Evolutionary conservation across 1,140 invertebrate genomes (phyloP), one percentile per base, ranked within the genome.

Genomic region (Zaprionus kolodkinae): DNA sequence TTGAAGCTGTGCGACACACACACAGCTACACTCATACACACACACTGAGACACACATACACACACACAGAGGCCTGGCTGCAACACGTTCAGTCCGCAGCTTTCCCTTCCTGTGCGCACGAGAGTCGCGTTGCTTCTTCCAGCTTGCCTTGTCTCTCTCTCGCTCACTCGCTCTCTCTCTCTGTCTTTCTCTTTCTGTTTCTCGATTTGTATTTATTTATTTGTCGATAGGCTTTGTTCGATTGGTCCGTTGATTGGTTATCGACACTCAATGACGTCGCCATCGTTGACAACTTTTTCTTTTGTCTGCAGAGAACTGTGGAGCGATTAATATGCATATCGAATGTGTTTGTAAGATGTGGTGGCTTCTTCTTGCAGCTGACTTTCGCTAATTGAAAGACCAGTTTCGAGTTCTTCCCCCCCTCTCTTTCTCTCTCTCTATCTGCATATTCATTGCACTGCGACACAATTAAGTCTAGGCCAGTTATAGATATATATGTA

Each of bases 381-480:
- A 88, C 84, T 88, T 88, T 88, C 84, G 84, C 84, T 88, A 88
- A 88, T 88, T 89, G 84, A 81, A 88, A 84, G 78, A 73, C 72
- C 33, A 75, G 72, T 70, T 75, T 62, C 40, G 43, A 67, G 56
- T 78, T 88, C 67, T 83, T 74, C 72, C 67, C 48, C 43, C 60
- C 35, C n/a, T 50, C 40, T 36, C 17, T 61, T 48, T 62, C 7
- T 60, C 6, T 11, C 40, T 36, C 12, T 27, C 52, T 72, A 66
- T 67, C 40, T 52, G 67, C 76, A 62, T 72, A 80, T 78, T 82
- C 72, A 76, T 73, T 84, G 73, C 80, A 84, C 72, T 84, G 85
- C 81, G 84, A 89, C 84, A 88, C 84, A 89, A 88, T 88, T 88
- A 89, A 84, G 71, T 59, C 76, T 45, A 45, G 50, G 66, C 27